Base-by-base conservation (phyloP, 2,888 invertebrate genomes). In the Watsonalla binaria region DNA sequence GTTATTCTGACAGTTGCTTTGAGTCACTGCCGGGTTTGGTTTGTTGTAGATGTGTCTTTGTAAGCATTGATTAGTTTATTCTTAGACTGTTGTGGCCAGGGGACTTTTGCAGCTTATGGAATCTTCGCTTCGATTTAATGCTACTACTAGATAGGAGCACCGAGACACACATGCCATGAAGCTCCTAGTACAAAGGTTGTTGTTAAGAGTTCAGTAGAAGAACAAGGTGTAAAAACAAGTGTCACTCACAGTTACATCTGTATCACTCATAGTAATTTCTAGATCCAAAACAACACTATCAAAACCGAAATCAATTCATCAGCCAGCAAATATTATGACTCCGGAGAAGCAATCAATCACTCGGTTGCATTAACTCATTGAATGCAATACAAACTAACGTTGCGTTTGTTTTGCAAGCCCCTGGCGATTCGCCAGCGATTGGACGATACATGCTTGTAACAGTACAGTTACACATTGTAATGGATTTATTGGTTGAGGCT, bases 381-480 rank as follows among this genome's bases (percentile, higher is more conserved):
- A 42, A 63, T 59, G 61, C 59, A 54, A 58, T 53, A 57, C 55
- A 57, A 58, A 34, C 45, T 47, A 34, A n/a, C 39, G 46, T 46
- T 9, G 50, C 54, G 50, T 50, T 45, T 47, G 47, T 45, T 45
- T 45, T 39, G 14, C 49, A 9, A 35, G 9, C 8, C 46, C 24
- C 37, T 6, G 14, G 46, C 13, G 13, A 15, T 37, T 6, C 37
- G 9, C 61, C 69, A 69, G 69, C 69, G 48, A 13, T 13, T 45
- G 48, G 63, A 69, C 54, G 58, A 66, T 66, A 69, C 62, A 39
- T 35, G 15, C 14, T 37, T 49, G 49, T 49, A 49, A 39, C 39
- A 37, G 14, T 37, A 37, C 39, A 14, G 39, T 49, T 48, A 49
- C 11, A 49, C 11, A 14, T 11, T 49, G 6, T 8, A 39, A 49